Percentiles rank a stretch among this genome's conserved stretches.
These are phyloP conservation scores for Lypha dubia DNA, from an alignment of 2,888 invertebrate species.

Conservation along the genomic window DNA sequence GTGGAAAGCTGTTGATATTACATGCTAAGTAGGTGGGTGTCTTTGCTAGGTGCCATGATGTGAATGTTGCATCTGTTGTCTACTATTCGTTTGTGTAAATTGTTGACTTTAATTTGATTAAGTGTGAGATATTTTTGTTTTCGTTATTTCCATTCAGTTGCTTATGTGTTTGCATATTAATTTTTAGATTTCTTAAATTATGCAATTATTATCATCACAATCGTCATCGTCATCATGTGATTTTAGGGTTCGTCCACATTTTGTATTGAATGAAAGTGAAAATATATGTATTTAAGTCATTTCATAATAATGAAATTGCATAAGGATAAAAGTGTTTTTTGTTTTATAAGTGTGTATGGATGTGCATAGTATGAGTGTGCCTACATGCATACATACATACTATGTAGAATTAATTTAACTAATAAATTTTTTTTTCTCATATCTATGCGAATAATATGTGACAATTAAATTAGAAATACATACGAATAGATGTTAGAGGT, in stretches of 20 bases:
- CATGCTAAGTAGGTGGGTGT: background rate
- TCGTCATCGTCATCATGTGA: conserved; percentile 14
- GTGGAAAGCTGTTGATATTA: background rate
- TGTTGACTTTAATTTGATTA: conserved; percentile 62
- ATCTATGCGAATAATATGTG: too few relatives aligned
- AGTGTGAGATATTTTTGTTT: conserved; percentile 52
- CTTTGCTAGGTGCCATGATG: background rate
- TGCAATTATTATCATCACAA: conserved; percentile 48
- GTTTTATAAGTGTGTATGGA: too few relatives aligned
- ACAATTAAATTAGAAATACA: too few relatives aligned
- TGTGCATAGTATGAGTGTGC: too few relatives aligned
- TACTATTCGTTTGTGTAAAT: conserved; percentile 16
- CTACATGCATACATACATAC: too few relatives aligned
- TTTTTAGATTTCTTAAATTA: conserved; percentile 51
- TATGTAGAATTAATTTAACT: background rate
- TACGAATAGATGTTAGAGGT: background rate
- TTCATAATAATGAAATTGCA: conserved; percentile 42
- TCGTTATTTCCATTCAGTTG: conserved; percentile 28
- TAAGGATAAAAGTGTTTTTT: conserved; percentile 20
- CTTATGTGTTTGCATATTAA: conserved; percentile 36
- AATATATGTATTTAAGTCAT: conserved; percentile 42
- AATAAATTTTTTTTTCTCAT: conserved; percentile 9
- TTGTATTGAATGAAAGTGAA: conserved; percentile 56
- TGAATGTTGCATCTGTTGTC: background rate
- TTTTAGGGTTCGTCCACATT: conserved; percentile 48